Conservation (phyloP, 1,140 invertebrate genomes). For the Lepidurus apus region DNA sequence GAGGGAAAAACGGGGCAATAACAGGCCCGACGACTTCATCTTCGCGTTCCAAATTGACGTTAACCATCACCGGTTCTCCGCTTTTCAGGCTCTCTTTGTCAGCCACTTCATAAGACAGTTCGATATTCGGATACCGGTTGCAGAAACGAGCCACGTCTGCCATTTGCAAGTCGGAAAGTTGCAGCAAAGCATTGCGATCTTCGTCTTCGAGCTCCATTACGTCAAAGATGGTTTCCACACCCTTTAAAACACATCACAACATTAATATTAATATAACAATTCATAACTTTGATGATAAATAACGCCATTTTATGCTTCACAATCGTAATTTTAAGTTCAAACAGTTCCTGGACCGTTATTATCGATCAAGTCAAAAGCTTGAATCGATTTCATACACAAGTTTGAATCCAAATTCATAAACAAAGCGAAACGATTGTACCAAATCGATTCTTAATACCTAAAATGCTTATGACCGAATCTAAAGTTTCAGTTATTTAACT, state of each 20-base stretch:
- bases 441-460: no score
- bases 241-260: constrained; percentile 45
- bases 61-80: constrained; percentile 75
- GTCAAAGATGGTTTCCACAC: constrained; percentile 94
- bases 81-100: constrained; percentile 72
- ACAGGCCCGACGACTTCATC: constrained; percentile 95
- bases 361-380: no score
- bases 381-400: no score
- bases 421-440: no score
- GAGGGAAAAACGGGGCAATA: constrained; percentile 95
- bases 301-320: no score
- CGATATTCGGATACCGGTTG: constrained; percentile 98
- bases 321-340: no score
- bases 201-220: constrained; percentile 98
- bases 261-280: background rate
- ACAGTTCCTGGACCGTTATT: no score
- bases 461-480: no score
- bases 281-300: no score
- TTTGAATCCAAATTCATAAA: no score
- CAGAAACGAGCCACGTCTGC: constrained; percentile 96
- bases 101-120: constrained; percentile 85
- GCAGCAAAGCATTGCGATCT: constrained; percentile 76
- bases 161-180: constrained; percentile 81
- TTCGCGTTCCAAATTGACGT: constrained; percentile 90
- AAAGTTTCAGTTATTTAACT: no score